Conservation (phyloP, 2,113 vertebrate genomes). For the Accipiter virgatus region DNA sequence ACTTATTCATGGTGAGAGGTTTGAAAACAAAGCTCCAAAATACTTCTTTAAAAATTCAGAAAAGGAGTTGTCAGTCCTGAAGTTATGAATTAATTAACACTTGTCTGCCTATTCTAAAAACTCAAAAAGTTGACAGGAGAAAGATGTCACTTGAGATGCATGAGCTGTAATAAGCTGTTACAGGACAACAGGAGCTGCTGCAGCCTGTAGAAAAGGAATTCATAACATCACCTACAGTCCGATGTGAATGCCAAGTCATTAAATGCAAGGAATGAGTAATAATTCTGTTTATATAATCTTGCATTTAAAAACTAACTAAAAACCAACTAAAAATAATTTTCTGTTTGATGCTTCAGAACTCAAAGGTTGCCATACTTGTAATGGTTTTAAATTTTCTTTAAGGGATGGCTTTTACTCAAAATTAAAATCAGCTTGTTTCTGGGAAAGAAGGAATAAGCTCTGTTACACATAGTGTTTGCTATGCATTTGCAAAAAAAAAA, state of each 20-base stretch:
- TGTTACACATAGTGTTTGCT: background rate
- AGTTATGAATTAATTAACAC: conserved; percentile 19
- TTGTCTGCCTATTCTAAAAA: conserved; percentile 13
- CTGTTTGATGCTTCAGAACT: background rate
- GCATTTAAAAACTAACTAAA: background rate
- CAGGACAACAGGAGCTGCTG: background rate
- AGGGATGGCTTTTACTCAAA: background rate
- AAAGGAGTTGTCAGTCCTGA: background rate
- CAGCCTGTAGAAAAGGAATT: background rate
- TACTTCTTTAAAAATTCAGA: background rate
- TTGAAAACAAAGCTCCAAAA: background rate
- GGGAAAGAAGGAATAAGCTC: background rate
- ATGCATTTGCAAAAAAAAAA: background rate
- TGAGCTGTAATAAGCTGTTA: background rate
- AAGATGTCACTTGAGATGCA: background rate
- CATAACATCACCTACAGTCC: background rate
- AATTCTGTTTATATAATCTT: background rate
- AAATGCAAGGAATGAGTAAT: background rate
- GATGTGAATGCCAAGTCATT: background rate
- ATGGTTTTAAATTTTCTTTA: background rate
- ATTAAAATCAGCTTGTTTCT: background rate
- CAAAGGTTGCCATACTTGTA: conserved; percentile 24
- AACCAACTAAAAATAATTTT: background rate
- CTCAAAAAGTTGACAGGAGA: background rate
- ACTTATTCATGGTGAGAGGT: background rate